phyloP scores from a whole-genome alignment of 2,113 vertebrate genomes.

The Nymphicus hollandicus region DNA sequence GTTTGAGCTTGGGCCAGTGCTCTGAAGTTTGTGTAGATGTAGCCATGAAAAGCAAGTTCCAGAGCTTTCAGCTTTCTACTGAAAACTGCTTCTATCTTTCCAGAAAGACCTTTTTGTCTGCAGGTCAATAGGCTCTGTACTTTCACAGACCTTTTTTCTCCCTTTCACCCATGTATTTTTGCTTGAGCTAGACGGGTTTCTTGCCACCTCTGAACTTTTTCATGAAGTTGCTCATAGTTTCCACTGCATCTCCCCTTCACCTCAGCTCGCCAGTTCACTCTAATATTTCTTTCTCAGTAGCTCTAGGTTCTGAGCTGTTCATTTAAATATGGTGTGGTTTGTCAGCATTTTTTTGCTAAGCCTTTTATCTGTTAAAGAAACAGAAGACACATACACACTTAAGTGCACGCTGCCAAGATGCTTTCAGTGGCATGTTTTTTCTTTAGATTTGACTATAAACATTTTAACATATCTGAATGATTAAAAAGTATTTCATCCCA shows the following conservation, averaged over 20 bases:
- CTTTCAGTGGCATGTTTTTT: not conserved
- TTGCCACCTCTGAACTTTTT: not conserved
- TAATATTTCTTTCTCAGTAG: constrained; percentile 7
- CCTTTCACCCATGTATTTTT: not conserved
- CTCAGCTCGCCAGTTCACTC: not conserved
- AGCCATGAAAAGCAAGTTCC: not conserved
- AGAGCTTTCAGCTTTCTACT: not conserved
- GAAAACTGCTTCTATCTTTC: not conserved
- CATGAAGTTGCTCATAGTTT: constrained; percentile 16
- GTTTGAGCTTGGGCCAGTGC: not conserved
- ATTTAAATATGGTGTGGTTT: constrained; percentile 12
- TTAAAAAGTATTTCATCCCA: not conserved
- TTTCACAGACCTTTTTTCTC: not conserved
- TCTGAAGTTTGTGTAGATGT: not conserved
- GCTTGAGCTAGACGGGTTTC: not conserved
- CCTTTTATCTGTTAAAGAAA: constrained; percentile 37
- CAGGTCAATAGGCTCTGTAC: not conserved
- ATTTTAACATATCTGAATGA: not conserved
- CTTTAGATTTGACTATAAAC: not conserved
- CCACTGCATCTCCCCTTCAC: not conserved
- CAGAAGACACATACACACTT: not conserved
- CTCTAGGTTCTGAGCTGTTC: constrained; percentile 3
- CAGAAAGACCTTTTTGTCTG: not conserved
- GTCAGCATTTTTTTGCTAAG: not conserved
- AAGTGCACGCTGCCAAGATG: not conserved